Conservation (phyloP, 2,888 invertebrate species). For the Campoplex capitator region DNA sequence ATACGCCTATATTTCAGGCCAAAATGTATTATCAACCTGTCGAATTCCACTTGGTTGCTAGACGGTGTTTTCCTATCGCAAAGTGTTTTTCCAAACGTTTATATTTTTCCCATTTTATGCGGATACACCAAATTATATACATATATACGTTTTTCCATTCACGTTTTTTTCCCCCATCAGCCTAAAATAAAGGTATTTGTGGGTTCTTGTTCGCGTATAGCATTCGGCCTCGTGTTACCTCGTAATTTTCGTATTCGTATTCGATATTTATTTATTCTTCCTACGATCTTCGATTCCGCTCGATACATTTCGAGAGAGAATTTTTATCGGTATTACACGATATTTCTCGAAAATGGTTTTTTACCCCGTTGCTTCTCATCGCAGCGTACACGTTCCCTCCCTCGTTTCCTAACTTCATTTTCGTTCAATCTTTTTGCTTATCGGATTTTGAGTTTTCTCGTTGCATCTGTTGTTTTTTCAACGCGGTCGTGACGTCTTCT, state of each 20-base stretch:
- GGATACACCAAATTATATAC: no score
- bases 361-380: constrained; percentile 40
- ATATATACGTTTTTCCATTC: not conserved
- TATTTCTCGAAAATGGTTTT: constrained; percentile 58
- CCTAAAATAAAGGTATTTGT: constrained; percentile 20
- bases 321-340: constrained; percentile 68
- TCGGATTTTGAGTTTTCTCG: constrained; percentile 16
- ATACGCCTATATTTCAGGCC: constrained; percentile 14
- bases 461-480: constrained; percentile 30
- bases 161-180: constrained; percentile 11
- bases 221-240: constrained; percentile 61
- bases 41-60: constrained; percentile 51
- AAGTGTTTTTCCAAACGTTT: not conserved
- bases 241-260: constrained; percentile 74
- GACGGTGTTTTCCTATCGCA: constrained; percentile 20
- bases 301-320: not conserved
- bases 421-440: no score
- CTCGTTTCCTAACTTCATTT: no score
- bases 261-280: constrained; percentile 52
- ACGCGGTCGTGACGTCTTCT: constrained; percentile 1
- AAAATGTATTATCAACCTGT: constrained; percentile 49
- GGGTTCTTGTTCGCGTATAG: constrained; percentile 8
- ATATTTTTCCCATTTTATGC: not conserved
- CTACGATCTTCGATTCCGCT: not conserved
- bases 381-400: constrained; percentile 59